Evolutionary conservation across 2,888 invertebrate genomes (phyloP), one percentile per base, ranked within the genome.

Genomic region (Norana najaformis): DNA sequence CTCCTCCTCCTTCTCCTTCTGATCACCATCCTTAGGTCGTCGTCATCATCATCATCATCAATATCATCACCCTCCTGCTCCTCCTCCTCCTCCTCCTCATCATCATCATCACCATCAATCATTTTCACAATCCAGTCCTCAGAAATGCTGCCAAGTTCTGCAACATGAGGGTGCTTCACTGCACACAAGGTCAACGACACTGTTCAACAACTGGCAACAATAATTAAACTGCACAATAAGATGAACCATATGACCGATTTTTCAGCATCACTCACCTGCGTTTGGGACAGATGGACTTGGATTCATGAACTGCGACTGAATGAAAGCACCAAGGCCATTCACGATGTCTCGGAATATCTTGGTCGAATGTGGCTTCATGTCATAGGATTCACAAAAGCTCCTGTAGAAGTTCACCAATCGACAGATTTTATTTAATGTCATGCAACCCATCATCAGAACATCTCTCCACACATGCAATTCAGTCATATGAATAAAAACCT

Each of bases 381-480:
- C 99, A 95, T 99, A 99, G 92, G 97, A 98, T 94, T 97, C 96
- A 95, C 99, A 98, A 95, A 99, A 98, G 89, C 97, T 97, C 89
- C 95, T 95, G 89, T 36, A 82, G 37, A 69, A 69, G 69, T 69
- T 69, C n/a, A 69, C 8, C 69, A 69, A 69, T 69, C n/a, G n/a
- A 69, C 69, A 69, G 30, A 30, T 16, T 0, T 69, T n/a, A 69
- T 0, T 69, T n/a, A 69, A 69, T n/a, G 6, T 30, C 69, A 53
- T 13, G 20, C 53, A 53, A 53, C 53, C 30, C 53, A 53, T 53
- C 53, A 30, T 41, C 41, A 41, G 16, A 41, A 2, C 13, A 47
- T 23, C 23, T 47, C 20, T 1, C 23, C 6, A 47, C 3, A 23
- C 6, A 47, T 47, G 47, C 47, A 47, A 47, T 69, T 69, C n/a